Conservation (phyloP, 2,113 vertebrate species). For the Puffinus mauretanicus region DNA sequence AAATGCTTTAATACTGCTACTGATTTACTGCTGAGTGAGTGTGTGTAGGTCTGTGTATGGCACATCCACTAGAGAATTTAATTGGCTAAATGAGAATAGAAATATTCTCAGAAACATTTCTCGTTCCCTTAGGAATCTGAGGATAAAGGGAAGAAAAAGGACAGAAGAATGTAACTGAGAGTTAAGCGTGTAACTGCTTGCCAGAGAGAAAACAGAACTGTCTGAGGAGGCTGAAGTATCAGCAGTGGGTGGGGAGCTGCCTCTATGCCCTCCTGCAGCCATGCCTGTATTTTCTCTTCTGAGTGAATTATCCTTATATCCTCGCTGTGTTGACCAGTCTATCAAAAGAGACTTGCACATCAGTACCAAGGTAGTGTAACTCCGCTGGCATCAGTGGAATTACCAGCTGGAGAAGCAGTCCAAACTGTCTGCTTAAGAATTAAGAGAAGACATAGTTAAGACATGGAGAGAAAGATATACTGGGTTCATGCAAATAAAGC, state of each 20-base stretch:
- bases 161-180: background rate
- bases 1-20: background rate
- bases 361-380: background rate
- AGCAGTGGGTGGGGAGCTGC: background rate
- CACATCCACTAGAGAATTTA: background rate
- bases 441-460: background rate
- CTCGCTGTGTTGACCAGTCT: background rate
- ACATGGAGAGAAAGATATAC: background rate
- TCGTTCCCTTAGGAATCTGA: background rate
- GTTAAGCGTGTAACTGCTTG: background rate
- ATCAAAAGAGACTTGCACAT: background rate
- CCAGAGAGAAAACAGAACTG: background rate
- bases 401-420: background rate
- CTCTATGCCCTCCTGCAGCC: background rate
- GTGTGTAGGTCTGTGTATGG: background rate
- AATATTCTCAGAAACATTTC: background rate
- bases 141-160: background rate
- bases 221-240: background rate
- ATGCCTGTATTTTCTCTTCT: background rate
- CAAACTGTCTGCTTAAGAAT: background rate
- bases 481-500: background rate
- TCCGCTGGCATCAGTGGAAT: background rate
- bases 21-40: background rate
- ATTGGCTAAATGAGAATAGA: conserved; percentile 13
- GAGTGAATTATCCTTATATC: background rate